These are phyloP conservation scores for Coregonus ussuriensis DNA, from an alignment of 2,797 vertebrate genomes.

Conservation along the genomic window DNA sequence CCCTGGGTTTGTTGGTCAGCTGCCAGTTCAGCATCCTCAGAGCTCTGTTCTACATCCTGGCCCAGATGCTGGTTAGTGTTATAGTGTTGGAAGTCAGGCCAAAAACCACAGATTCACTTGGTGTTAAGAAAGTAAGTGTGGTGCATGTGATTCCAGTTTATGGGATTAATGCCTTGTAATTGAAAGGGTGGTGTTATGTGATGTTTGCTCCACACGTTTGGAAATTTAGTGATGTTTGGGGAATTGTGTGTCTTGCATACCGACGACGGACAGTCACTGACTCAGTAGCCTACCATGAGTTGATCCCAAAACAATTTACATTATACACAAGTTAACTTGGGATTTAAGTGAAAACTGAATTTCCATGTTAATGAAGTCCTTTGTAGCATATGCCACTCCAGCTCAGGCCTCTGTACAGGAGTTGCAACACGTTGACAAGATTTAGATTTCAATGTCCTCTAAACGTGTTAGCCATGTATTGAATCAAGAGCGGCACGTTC, in stretches of 20 bases:
- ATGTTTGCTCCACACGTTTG: too few species aligned
- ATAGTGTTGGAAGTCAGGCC: too few species aligned
- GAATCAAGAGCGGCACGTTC: not conserved
- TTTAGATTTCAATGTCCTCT: not conserved
- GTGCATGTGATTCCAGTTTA: too few species aligned
- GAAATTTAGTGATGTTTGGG: too few species aligned
- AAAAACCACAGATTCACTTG: too few species aligned
- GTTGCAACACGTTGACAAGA: not conserved
- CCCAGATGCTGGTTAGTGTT: slow-evolving; percentile 73
- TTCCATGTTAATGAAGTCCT: not conserved
- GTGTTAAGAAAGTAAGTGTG: too few species aligned
- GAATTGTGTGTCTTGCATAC: too few species aligned
- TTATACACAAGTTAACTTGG: not conserved
- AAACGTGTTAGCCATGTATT: not conserved
- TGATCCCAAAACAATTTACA: too few species aligned
- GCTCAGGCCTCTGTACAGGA: not conserved
- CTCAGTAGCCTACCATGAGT: too few species aligned
- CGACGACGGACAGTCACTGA: too few species aligned
- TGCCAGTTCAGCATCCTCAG: slow-evolving; percentile 83
- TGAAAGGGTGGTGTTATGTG: too few species aligned
- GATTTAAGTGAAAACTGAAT: not conserved
- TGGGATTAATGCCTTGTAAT: too few species aligned
- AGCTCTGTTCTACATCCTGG: slow-evolving; percentile 78
- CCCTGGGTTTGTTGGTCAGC: slow-evolving; percentile 80
- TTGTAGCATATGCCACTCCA: not conserved